Evolutionary conservation across 2,797 vertebrate genomes (phyloP), one percentile per base, ranked within the genome.

Genomic region (Sebastes taczanowskii): DNA sequence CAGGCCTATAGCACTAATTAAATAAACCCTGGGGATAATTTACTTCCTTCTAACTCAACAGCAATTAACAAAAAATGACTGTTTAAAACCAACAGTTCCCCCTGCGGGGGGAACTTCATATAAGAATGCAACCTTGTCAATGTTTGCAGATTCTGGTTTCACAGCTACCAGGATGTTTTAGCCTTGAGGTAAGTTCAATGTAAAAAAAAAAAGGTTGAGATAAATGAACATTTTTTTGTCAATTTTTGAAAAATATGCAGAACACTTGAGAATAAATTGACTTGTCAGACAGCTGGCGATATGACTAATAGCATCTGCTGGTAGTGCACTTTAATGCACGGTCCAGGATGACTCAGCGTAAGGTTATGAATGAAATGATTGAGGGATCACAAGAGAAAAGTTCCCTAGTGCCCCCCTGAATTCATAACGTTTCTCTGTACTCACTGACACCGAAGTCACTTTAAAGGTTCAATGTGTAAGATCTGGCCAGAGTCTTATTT

Each of bases 1-100:
- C 66, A 20, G 71, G 87, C 78, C 25, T 42, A 42, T 49, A 5
- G 11, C 18, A 14, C 69, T 77, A 86, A 86, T 89, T 88, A 79
- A 82, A 81, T 78, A 67, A 84, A 81, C 81, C 86, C 82, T 18
- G 49, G 25, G 87, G 85, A 80, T 82, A 77, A 86, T 82, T 74
- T 64, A 16, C 55, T 66, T 85, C 29, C 55, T 55, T 84, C 60
- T 56, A 71, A 78, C 74, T 74, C 65, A 74, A 82, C 71, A 77
- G 67, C 80, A 87, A 89, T 87, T 83, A 87, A 73, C 74, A 78
- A 80, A 84, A 69, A 23, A 14, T 14, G 38, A 67, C 56, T 60
- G 56, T 78, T 76, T 76, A 69, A 86, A 80, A 70, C 23, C 70
- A 38, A 62, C 68, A 64, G 25, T 74, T 81, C 60, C 58, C 25